Evolutionary conservation across 2,797 vertebrate species (phyloP).

Genomic region (Takifugu rubripes): DNA sequence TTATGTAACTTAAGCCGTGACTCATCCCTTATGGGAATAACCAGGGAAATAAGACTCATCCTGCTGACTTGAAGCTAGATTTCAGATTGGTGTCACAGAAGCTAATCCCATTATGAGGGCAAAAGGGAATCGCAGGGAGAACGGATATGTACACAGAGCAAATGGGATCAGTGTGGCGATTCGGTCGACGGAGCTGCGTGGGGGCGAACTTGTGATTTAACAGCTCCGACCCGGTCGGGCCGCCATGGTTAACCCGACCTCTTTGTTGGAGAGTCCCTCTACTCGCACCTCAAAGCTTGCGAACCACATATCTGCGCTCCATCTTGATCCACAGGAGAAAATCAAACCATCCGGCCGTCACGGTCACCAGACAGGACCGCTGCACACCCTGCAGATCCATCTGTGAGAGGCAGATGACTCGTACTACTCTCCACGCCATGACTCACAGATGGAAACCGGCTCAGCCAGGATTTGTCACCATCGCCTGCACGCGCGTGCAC

Average conservation of each 20-base stretch:
- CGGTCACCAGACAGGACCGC: conserved; percentile 49
- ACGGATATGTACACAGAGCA: conserved; percentile 58
- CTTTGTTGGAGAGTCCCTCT: conserved; percentile 24
- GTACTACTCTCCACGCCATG: conserved; percentile 54
- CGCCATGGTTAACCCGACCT: conserved; percentile 60
- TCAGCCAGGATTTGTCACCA: conserved; percentile 73
- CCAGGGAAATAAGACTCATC: conserved; percentile 48
- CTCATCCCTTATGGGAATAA: conserved; percentile 60
- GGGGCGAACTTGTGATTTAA: conserved; percentile 55
- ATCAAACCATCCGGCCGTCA: conserved; percentile 22
- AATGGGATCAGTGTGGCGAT: conserved; percentile 60
- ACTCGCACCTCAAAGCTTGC: conserved; percentile 24
- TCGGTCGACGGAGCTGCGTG: conserved; percentile 39
- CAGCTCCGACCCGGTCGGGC: conserved; percentile 59
- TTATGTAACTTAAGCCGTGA: conserved; percentile 55
- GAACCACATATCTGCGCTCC: conserved; percentile 16
- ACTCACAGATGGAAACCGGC: conserved; percentile 70
- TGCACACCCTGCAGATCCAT: conserved; percentile 54
- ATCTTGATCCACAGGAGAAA: conserved; percentile 17
- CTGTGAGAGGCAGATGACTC: conserved; percentile 67
- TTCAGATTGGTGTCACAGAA: conserved; percentile 64
- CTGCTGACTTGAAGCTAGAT: conserved; percentile 58
- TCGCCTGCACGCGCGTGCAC: conserved; percentile 28
- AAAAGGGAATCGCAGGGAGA: conserved; percentile 47
- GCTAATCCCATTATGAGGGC: conserved; percentile 69